Conservation (phyloP, 2,888 invertebrate species). For the Dasysyrphus tricinctus region DNA sequence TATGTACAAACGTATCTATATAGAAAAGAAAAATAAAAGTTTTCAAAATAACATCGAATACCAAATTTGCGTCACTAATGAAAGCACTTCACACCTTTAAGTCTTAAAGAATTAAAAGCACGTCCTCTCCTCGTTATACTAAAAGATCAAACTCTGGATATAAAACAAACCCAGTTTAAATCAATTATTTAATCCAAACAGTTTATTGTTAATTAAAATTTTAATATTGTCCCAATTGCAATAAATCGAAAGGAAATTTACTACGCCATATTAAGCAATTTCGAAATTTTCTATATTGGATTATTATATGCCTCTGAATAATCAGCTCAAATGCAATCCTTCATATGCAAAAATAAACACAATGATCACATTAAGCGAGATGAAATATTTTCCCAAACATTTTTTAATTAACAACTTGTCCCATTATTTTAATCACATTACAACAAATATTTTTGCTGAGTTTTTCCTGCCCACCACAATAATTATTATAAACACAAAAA, state of each 20-base stretch:
- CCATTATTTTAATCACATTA: conserved; percentile 74
- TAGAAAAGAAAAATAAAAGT: too few relatives aligned
- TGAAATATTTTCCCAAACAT: conserved; percentile 68
- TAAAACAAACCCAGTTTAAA: not conserved
- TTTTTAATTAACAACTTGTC: conserved; percentile 71
- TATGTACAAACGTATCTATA: too few relatives aligned
- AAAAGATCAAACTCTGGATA: not conserved
- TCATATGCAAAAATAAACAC: not conserved
- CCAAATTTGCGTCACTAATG: not conserved
- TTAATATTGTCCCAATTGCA: conserved; percentile 45
- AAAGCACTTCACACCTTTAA: not conserved
- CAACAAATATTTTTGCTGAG: conserved; percentile 52
- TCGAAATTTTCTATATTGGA: conserved; percentile 39
- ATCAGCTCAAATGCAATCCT: conserved; percentile 28
- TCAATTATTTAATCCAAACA: conserved; percentile 34
- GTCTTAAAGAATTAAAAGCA: not conserved
- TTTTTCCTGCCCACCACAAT: conserved; percentile 15
- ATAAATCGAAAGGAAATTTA: conserved; percentile 58
- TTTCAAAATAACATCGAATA: too few relatives aligned
- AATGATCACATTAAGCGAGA: conserved; percentile 59
- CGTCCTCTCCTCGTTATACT: not conserved
- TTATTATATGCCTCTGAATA: conserved; percentile 38
- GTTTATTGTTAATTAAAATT: conserved; percentile 56
- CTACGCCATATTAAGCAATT: conserved; percentile 57
- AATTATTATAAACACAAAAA: conserved; percentile 4